These are phyloP conservation scores for Rachycentron canadum DNA, from an alignment of 2,797 vertebrate species.

Conservation along the genomic window DNA sequence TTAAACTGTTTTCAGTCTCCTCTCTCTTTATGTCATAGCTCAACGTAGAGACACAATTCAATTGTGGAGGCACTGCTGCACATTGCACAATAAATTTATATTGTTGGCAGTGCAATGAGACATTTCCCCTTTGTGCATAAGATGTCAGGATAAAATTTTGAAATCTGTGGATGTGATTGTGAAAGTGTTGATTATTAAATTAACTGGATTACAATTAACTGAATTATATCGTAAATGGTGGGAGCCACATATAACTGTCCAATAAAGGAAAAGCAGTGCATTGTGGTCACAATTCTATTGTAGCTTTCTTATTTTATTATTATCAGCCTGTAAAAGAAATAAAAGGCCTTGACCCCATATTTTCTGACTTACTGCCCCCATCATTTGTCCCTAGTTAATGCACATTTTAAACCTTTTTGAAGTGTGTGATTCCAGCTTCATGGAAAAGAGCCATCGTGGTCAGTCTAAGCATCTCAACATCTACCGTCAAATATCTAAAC, in stretches of 20 bases:
- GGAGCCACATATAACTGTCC: background rate
- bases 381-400: background rate
- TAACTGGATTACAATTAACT: conserved; percentile 18
- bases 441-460: background rate
- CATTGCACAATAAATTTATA: conserved; percentile 50
- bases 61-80: conserved; percentile 59
- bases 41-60: conserved; percentile 66
- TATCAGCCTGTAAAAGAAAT: background rate
- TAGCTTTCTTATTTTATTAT: background rate
- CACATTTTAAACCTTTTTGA: too few relatives aligned
- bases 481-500: background rate
- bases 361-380: background rate
- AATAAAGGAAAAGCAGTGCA: conserved; percentile 3
- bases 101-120: conserved; percentile 47
- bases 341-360: background rate
- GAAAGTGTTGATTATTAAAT: conserved; percentile 15
- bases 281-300: background rate
- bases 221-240: conserved; percentile 10
- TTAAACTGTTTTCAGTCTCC: conserved; percentile 74
- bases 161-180: conserved; percentile 28
- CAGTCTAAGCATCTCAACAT: background rate
- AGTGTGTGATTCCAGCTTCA: background rate
- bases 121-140: conserved; percentile 30
- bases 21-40: conserved; percentile 64
- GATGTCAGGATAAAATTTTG: conserved; percentile 26